Evolutionary conservation across 2,888 invertebrate genomes (phyloP).

Genomic region (Melanophora roralis): DNA sequence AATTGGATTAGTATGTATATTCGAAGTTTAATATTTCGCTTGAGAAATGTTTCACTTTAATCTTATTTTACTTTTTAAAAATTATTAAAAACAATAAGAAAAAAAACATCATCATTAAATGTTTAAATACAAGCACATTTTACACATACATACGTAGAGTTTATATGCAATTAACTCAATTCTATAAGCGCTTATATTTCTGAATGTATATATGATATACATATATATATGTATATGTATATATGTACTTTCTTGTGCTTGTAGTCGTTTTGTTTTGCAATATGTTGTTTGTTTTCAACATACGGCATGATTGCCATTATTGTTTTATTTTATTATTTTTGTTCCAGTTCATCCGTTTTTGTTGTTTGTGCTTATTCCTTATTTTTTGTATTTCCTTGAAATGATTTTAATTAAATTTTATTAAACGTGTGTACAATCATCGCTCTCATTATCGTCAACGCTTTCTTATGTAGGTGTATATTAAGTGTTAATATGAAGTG

Average conservation of each 20-base stretch:
- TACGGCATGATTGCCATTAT: neutral
- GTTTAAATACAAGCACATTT: neutral
- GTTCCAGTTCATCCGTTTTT: neutral
- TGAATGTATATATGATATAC: too few species aligned
- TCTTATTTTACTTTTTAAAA: neutral
- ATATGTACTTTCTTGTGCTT: too few species aligned
- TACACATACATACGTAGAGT: neutral
- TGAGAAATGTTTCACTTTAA: neutral
- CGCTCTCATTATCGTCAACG: neutral
- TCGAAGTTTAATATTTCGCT: conserved; percentile 4
- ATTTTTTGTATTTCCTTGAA: conserved; percentile 21
- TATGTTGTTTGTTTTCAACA: neutral
- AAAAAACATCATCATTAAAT: neutral
- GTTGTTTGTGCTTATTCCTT: neutral
- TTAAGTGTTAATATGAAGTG: too few species aligned
- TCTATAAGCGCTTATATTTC: neutral
- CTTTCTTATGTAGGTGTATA: neutral
- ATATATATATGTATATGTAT: too few species aligned
- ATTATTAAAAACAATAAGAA: neutral
- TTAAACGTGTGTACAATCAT: conserved; percentile 38
- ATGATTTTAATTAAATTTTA: conserved; percentile 54
- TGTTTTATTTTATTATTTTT: neutral
- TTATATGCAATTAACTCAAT: neutral
- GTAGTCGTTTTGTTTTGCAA: neutral
- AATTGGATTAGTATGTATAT: neutral